Evolutionary conservation across 2,797 vertebrate species (phyloP).

Genomic region (Hypotaenidia philippensis): DNA sequence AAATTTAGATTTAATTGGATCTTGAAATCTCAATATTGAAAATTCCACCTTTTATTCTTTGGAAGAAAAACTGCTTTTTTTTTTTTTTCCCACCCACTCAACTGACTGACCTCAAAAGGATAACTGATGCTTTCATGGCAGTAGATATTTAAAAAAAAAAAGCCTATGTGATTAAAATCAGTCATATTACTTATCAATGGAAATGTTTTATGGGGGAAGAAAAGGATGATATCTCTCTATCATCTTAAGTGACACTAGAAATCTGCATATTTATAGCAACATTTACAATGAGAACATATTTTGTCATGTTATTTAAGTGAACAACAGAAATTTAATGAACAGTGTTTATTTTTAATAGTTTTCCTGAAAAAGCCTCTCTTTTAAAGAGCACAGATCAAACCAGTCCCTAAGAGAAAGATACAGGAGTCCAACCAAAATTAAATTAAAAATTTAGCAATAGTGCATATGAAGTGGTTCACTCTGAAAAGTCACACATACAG

Average conservation of each 20-base stretch:
- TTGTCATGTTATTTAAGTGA: conserved; percentile 3
- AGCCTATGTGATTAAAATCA: background rate
- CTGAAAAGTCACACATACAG: background rate
- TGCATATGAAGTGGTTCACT: background rate
- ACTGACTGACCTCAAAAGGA: background rate
- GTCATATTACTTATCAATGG: background rate
- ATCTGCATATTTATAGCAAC: background rate
- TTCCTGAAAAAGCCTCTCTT: background rate
- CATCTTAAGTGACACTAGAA: conserved; percentile 24
- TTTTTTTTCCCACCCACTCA: background rate
- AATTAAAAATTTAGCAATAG: background rate
- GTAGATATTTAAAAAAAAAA: background rate
- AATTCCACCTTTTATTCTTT: conserved; percentile 39
- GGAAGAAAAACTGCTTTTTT: background rate
- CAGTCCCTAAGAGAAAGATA: background rate
- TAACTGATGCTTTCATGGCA: background rate
- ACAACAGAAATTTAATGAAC: background rate
- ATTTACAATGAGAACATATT: conserved; percentile 32
- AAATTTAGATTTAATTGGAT: conserved; percentile 69
- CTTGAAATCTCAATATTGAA: conserved; percentile 45
- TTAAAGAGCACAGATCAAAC: background rate
- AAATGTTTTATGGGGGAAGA: conserved; percentile 25
- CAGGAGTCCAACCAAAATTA: background rate
- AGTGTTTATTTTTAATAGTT: background rate
- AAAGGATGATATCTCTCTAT: background rate